Evolutionary conservation across 2,797 vertebrate species (phyloP).

Genomic region (Bucorvus abyssinicus): DNA sequence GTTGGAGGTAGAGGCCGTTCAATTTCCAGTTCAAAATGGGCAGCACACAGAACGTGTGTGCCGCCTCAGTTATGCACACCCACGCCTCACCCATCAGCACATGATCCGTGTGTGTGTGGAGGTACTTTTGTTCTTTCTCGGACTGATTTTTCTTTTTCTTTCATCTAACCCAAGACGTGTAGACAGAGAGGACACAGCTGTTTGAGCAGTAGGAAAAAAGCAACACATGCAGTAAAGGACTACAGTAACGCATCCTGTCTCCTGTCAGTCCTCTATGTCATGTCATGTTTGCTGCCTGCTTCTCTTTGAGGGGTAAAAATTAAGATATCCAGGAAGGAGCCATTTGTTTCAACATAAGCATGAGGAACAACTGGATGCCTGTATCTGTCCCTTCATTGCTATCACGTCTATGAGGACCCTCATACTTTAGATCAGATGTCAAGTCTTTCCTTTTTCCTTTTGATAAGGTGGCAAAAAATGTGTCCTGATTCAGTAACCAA

Average conservation of each 20-base stretch:
- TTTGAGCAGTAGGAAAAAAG: background rate
- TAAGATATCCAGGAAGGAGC: background rate
- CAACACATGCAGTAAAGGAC: background rate
- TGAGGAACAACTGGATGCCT: background rate
- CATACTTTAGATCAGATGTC: background rate
- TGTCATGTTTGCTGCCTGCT: background rate
- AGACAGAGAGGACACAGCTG: constrained; percentile 1
- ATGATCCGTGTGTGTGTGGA: background rate
- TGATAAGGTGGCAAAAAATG: background rate
- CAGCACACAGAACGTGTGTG: fast-evolving
- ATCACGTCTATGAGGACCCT: background rate
- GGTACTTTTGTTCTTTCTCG: background rate
- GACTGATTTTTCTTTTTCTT: background rate
- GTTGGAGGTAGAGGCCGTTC: background rate
- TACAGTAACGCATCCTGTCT: background rate
- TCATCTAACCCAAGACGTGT: background rate
- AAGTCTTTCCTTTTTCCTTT: background rate
- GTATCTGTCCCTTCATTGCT: background rate
- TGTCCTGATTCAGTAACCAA: background rate
- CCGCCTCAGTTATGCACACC: background rate
- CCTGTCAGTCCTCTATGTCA: background rate
- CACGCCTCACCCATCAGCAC: background rate
- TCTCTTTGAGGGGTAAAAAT: background rate
- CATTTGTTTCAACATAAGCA: background rate
- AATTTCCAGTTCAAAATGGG: background rate